Base-by-base conservation (phyloP, 2,113 vertebrate genomes). In the Engraulis encrasicolus region DNA sequence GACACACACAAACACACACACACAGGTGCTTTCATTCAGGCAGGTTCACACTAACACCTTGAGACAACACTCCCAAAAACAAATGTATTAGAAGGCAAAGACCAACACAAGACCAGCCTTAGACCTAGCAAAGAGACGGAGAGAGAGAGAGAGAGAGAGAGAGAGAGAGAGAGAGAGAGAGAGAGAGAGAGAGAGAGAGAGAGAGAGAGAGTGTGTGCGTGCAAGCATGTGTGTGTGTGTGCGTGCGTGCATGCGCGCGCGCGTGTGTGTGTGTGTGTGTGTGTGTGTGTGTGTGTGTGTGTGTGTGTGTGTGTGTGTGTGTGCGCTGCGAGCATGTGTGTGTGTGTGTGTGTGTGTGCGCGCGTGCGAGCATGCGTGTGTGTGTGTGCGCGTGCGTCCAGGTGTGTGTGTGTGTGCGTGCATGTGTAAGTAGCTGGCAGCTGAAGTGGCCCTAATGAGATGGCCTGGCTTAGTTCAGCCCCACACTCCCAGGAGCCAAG, bases 371-470 rank as follows among this genome's bases (percentile, higher is more conserved):
- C n/a, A n/a, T n/a, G n/a, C n/a, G n/a, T n/a, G n/a, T n/a, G n/a
- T n/a, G n/a, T n/a, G n/a, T n/a, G n/a, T n/a, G n/a, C n/a, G n/a
- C n/a, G n/a, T n/a, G n/a, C n/a, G n/a, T n/a, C n/a, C n/a, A n/a
- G n/a, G n/a, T n/a, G n/a, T n/a, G n/a, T n/a, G n/a, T n/a, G n/a
- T n/a, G n/a, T n/a, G n/a, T n/a, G n/a, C n/a, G n/a, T n/a, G n/a
- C n/a, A n/a, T 74, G 12, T 17, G 66, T 23, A 74, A 31, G 66
- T 23, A 74, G 66, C 66, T 74, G 66, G 66, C 66, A 74, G 66
- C 23, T 31, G 23, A 9, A 2, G 27, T 31, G 12, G 66, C 27
- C 61, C 66, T 74, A 74, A 74, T 74, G 66, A 74, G 66, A 14
- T 74, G 66, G n/a, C 58, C 58, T 66, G 58, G 58, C 58, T 6